Evolutionary conservation across 2,113 vertebrate genomes (phyloP).

Genomic region (Macheiramphus alcinus): DNA sequence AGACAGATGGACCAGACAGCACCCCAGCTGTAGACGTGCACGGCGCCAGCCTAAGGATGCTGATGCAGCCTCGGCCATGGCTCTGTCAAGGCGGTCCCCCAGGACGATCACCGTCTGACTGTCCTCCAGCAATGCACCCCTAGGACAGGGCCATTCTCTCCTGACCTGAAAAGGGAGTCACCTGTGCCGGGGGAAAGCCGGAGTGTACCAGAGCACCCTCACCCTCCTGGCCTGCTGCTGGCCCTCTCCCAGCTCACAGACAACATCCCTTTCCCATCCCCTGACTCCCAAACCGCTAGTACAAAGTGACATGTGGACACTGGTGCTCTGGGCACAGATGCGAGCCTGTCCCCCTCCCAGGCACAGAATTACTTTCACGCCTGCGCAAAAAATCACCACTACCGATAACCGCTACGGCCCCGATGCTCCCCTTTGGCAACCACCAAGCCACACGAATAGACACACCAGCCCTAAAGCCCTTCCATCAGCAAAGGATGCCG

Average conservation of each 20-base stretch:
- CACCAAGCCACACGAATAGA: not conserved
- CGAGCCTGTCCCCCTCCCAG: not conserved
- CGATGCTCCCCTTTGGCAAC: not conserved
- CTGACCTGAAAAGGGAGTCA: not conserved
- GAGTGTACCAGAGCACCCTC: not conserved
- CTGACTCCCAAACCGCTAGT: not conserved
- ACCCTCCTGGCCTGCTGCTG: not conserved
- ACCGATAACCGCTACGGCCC: not conserved
- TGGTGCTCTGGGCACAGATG: not conserved
- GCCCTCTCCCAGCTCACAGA: not conserved
- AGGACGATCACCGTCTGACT: too few relatives aligned
- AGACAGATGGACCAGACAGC: not conserved
- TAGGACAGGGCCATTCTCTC: not conserved
- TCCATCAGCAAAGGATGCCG: not conserved
- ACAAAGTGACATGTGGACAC: not conserved
- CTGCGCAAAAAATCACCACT: not conserved
- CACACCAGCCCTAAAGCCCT: not conserved
- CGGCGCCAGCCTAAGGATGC: not conserved
- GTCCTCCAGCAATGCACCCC: not conserved
- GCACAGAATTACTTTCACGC: not conserved
- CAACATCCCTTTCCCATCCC: not conserved
- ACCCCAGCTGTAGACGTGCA: too few relatives aligned
- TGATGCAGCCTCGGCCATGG: not conserved
- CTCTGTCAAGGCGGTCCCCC: not conserved
- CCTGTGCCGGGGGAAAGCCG: rapidly evolving